Evolutionary conservation across 2,888 invertebrate species (phyloP), one percentile per base, ranked within the genome.

Genomic region (Sphaeridia pumilis): DNA sequence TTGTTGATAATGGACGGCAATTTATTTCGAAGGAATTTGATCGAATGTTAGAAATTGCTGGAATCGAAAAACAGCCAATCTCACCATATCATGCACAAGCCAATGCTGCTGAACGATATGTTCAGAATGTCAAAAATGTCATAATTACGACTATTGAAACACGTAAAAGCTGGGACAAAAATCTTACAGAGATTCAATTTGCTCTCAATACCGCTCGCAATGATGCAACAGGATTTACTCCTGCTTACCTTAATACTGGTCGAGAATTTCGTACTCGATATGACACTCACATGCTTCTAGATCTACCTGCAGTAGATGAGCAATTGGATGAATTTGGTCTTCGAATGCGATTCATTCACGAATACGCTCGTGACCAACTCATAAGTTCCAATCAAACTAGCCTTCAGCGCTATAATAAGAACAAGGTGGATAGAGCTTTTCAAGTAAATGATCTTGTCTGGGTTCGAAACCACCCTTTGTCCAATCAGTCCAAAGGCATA

Each of bases 31-130:
- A 44, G 12, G 3, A 22, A 7, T 56, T 54, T 22, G 22, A 7
- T 17, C 34, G 50, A 5, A 56, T 52, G 27, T 46, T 52, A 3
- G 25, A 42, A 2, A 31, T 24, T 4, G 2, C 44, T 1, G 55
- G 46, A 10, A 56, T 60, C 10, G 52, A 52, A 10, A 28, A 42
- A 10, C 46, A 48, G 20, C 41, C 46, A 10, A 56, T 52, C 21
- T 31, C 60, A 1, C 27, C 49, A 3, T 57, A 55, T 41, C 57
- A 57, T 27, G 48, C 53, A 10, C 56, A 54, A 26, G 21, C 55
- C 17, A 58, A 60, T 41, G 17, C 48, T 12, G 49, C 52, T 17
- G 60, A 60, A 38, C n/a, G 60, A 4, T 47, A 55, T 31, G 56
- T 56, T 42, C 42, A 25, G n/a, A 54, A 42, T 12, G 28, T 58